Base-by-base conservation (phyloP, 1,140 invertebrate genomes). In the Gonioctena quinquepunctata region DNA sequence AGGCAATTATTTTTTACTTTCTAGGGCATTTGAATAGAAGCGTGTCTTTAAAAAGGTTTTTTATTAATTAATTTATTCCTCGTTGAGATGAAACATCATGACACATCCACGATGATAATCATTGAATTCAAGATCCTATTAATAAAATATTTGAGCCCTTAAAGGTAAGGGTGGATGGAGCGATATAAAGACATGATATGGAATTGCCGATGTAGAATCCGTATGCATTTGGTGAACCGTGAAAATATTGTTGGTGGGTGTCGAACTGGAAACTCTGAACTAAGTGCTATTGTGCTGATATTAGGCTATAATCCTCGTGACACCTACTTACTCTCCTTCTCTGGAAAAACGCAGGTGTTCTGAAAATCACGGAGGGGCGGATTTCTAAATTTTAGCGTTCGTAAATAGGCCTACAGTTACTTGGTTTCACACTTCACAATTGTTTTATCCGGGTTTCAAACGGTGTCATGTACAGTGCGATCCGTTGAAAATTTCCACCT, bases 191-290 rank as follows among this genome's bases (percentile, higher is more conserved):
- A 48, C 19, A 63, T 22, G 61, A 48, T 63, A 33, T 33, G 61
- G 49, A 59, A 25, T 59, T 23, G 18, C 6, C n/a, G 19, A 18
- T 26, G 3, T 3, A 6, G n/a, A 8, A 61, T 28, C 61, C 33
- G 22, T 63, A 63, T 33, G 33, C 61, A 50, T 63, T 25, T 63
- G 61, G 25, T 49, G 61, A 63, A 63, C 61, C 49, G 61, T 63
- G 61, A 63, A 62, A 63, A 63, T 63, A 63, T 63, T 63, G 61
- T 63, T 48, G 49, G 23, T 21, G 61, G 61, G 61, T 63, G 61
- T 63, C 33, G 61, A 49, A 48, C 28, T 63, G 61, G 61, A 63
- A 63, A 63, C 61, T 63, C 21, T 27, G 61, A 63, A 63, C 18
- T 42, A 22, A 21, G 26, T 25, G 19, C 27, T 28, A 13, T 25